A percentile compares a stretch with the other conserved stretches of the same genome.
Evolutionary conservation across 2,113 vertebrate species (phyloP).

Genomic region (Peromyscus polionotus): DNA sequence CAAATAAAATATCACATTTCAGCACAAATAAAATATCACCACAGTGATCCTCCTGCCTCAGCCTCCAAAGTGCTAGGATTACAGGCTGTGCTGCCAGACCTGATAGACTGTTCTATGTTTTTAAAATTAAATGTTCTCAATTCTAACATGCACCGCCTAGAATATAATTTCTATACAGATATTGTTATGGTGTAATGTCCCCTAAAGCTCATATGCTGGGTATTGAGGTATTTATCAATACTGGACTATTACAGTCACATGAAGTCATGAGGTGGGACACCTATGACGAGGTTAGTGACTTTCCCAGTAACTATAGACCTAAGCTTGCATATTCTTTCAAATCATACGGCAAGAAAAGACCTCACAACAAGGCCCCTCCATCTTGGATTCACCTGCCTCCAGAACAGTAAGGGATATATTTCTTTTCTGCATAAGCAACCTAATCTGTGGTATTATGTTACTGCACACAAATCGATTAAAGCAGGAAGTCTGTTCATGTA

Average conservation of each 20-base stretch:
- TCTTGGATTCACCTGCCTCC: not conserved
- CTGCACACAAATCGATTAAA: not conserved
- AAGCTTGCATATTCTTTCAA: not conserved
- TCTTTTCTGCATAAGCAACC: not conserved
- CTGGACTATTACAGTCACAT: not conserved
- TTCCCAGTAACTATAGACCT: not conserved
- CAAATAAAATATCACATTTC: too few relatives aligned
- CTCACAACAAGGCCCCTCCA: not conserved
- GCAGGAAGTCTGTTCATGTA: not conserved
- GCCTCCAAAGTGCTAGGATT: not conserved
- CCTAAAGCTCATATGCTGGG: not conserved
- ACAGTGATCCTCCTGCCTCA: not conserved
- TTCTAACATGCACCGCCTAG: not conserved
- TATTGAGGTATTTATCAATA: not conserved
- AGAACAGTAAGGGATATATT: not conserved
- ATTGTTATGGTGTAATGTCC: not conserved
- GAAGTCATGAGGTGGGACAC: not conserved
- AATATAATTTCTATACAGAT: not conserved
- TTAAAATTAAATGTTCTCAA: not conserved
- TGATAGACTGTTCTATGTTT: not conserved
- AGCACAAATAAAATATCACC: too few relatives aligned
- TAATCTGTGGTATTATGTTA: not conserved
- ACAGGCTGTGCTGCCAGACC: not conserved
- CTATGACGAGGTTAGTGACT: not conserved
- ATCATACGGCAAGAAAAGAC: not conserved